Evolutionary conservation across 2,888 invertebrate genomes (phyloP), one percentile per base, ranked within the genome.

Genomic region (Ceramica pisi): DNA sequence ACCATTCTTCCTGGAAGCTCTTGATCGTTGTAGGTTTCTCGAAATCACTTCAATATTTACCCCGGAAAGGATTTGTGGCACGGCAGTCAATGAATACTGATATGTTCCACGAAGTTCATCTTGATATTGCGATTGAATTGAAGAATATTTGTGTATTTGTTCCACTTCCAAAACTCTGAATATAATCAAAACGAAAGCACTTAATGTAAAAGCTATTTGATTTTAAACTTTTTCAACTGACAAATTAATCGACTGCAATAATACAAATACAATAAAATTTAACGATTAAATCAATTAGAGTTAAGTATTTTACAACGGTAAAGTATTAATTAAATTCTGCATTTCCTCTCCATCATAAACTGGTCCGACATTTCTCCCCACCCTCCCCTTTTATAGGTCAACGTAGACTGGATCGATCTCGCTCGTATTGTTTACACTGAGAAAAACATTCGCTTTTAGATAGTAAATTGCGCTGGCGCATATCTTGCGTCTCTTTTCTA

Each of bases 371-470:
- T 57, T 59, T 70, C 60, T 55, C 53, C 67, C 70, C 75, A 19
- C 59, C 41, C 48, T 61, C 67, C 67, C 10, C 61, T 51, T 71
- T 79, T 74, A 75, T 83, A 84, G 86, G 75, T 78, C 86, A 81
- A 48, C 44, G 26, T 75, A 75, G 51, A 80, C 67, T 80, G 77
- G 78, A 67, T 79, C 75, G 67, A 75, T 84, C 81, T 86, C 76
- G 59, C 85, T 73, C 67, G 75, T 79, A 80, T 81, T 82, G 84
- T 83, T 80, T 75, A 76, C 78, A 78, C 66, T 83, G 84, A 86
- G 86, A 89, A 89, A 85, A 88, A 87, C 87, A 80, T 84, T 87
- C 80, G 84, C 86, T 86, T 87, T 86, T 86, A 83, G 77, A 86
- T 82, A 74, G 71, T 78, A 87, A 87, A 87, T 84, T 86, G 80